phyloP scores from a whole-genome alignment of 2,797 vertebrate species.

The Netta rufina region DNA sequence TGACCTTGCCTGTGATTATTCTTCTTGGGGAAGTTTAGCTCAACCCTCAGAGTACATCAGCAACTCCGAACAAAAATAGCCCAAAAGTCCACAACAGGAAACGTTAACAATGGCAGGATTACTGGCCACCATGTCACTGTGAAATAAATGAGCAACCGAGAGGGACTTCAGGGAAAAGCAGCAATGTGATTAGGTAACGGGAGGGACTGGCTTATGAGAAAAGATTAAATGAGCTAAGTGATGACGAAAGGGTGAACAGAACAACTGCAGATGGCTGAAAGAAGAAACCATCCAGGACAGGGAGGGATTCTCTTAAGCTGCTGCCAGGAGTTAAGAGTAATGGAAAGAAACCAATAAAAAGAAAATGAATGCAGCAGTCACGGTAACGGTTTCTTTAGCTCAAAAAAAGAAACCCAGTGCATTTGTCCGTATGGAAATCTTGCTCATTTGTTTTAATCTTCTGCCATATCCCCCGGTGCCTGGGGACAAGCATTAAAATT shows the following conservation, averaged over 20 bases:
- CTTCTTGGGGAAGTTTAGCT: background rate
- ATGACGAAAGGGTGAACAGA: slow-evolving; percentile 17
- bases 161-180: slow-evolving; percentile 32
- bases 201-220: slow-evolving; percentile 18
- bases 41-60: background rate
- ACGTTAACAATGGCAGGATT: slow-evolving; percentile 60
- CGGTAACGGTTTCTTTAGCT: background rate
- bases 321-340: slow-evolving; percentile 56
- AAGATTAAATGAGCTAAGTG: slow-evolving; percentile 35
- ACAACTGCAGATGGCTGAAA: slow-evolving; percentile 13
- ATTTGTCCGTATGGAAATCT: background rate
- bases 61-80: slow-evolving; percentile 62
- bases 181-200: background rate
- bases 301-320: slow-evolving; percentile 52
- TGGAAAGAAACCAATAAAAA: slow-evolving; percentile 61
- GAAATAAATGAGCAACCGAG: background rate
- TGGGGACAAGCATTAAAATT: background rate
- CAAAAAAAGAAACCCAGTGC: background rate
- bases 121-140: background rate
- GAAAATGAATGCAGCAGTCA: background rate
- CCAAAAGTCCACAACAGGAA: slow-evolving; percentile 59
- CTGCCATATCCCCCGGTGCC: background rate
- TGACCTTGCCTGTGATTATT: slow-evolving; percentile 28
- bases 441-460: background rate
- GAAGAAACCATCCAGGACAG: slow-evolving; percentile 37